Evolutionary conservation across 2,888 invertebrate genomes (phyloP).

Genomic region (Meloe dianella): DNA sequence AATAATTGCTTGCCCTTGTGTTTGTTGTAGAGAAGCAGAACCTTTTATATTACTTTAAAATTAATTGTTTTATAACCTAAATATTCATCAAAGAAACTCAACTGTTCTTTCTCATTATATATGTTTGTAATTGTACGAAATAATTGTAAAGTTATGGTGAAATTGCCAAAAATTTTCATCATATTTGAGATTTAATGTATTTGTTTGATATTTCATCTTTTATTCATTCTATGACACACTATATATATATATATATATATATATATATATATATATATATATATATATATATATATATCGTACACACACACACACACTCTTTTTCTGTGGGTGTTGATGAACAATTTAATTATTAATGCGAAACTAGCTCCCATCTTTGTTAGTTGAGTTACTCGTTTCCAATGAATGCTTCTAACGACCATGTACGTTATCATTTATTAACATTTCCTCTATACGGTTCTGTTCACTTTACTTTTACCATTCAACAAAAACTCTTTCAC

Average conservation of each 20-base stretch:
- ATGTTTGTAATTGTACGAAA: too few relatives aligned
- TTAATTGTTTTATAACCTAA: slow-evolving; percentile 22
- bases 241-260: too few relatives aligned
- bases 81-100: neutral
- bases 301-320: too few relatives aligned
- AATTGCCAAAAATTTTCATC: neutral
- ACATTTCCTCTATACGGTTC: slow-evolving; percentile 30
- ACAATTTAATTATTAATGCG: slow-evolving; percentile 46
- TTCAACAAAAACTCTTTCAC: neutral
- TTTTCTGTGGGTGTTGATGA: slow-evolving; percentile 22
- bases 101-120: neutral
- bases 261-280: too few relatives aligned
- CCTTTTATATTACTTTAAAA: slow-evolving; percentile 22
- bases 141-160: neutral
- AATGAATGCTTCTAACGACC: slow-evolving; percentile 42
- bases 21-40: slow-evolving; percentile 8
- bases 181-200: too few relatives aligned
- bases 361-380: slow-evolving; percentile 41
- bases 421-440: slow-evolving; percentile 42
- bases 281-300: too few relatives aligned
- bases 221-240: too few relatives aligned
- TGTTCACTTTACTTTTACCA: slow-evolving; percentile 11
- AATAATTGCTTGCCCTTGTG: slow-evolving; percentile 16
- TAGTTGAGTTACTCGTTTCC: slow-evolving; percentile 37
- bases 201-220: too few relatives aligned